Evolutionary conservation across 2,888 invertebrate species (phyloP), one percentile per base, ranked within the genome.

Genomic region (Eurytoma californica): DNA sequence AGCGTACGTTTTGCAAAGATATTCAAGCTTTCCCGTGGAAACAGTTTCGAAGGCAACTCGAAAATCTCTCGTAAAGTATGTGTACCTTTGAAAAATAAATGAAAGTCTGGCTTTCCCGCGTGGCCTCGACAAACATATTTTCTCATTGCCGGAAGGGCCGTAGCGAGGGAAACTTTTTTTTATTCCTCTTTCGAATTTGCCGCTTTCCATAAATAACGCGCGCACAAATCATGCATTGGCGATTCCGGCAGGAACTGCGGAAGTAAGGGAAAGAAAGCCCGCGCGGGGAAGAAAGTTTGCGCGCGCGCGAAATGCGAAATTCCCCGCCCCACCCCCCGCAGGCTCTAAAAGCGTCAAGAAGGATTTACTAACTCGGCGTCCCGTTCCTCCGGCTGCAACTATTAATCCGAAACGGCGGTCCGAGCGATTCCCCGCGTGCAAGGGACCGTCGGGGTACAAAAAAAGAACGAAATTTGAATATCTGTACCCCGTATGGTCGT

Each of bases 321-420:
- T 84, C 80, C 82, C 83, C 84, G 83, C 77, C 69, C 83, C 84
- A 83, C 77, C 69, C 84, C 81, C 28, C 28, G 28, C 1, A 72
- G 68, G 57, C 82, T 68, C 39, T 63, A 67, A 65, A 55, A 51
- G 20, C 58, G 30, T 69, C 66, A 66, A 66, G 49, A 68, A 14
- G 24, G 70, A 70, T 70, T 70, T 70, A 58, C 47, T 20, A 58
- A 24, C 13, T 18, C 39, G 39, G 39, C 39, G 7, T 39, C 7
- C 3, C 5, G 39, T 39, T 7, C 5, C 39, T 4, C 39, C 39
- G 39, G 39, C 39, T 7, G 39, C 3, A 39, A 39, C 39, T 39
- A 39, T 39, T 39, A 39, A 39, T 39, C 39, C 39, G 39, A 39
- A 39, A 39, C 39, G 39, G 39, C 39, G 39, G 39, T 39, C 39